Evolutionary conservation across 2,797 vertebrate species (phyloP), one percentile per base, ranked within the genome.

Genomic region (Alauda arvensis): DNA sequence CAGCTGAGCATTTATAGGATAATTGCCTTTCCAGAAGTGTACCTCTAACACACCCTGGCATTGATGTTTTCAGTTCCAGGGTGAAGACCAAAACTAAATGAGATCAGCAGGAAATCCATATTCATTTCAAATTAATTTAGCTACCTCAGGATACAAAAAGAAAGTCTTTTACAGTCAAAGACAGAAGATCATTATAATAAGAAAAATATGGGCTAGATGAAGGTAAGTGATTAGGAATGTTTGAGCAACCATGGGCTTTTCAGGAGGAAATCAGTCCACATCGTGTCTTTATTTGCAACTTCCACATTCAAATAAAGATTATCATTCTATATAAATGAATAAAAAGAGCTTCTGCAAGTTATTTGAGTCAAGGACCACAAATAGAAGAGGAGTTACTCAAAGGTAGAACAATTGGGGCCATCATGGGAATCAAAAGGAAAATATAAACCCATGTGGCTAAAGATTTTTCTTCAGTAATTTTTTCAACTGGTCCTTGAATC

Each of bases 11-110:
- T 93, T 95, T 96, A 91, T 85, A 94, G 92, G 83, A 88, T 95
- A 96, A 95, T 94, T 91, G 79, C 91, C 77, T 94, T 95, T 94
- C 95, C 94, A 96, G 94, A 95, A 95, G 66, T 82, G 80, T 86
- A 94, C 89, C 91, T 94, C 91, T 89, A 91, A 90, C 85, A 92
- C 84, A 89, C 89, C 92, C 92, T 93, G 77, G 92, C 93, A 91
- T 88, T 79, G 91, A 93, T 95, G 89, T 90, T 91, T 94, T 93
- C 78, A 93, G 75, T 93, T 94, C 83, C 71, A 91, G 74, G 69
- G 79, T 84, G 75, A 77, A 89, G 90, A 94, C 62, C 74, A 91
- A 91, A 93, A 82, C 77, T 91, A 89, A 91, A 63, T 87, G 83
- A 95, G 92, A 94, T 95, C 93, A 94, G 92, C 88, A 95, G 93